Evolutionary conservation across 1,140 invertebrate genomes (phyloP).

Genomic region (Laupala kohalensis): DNA sequence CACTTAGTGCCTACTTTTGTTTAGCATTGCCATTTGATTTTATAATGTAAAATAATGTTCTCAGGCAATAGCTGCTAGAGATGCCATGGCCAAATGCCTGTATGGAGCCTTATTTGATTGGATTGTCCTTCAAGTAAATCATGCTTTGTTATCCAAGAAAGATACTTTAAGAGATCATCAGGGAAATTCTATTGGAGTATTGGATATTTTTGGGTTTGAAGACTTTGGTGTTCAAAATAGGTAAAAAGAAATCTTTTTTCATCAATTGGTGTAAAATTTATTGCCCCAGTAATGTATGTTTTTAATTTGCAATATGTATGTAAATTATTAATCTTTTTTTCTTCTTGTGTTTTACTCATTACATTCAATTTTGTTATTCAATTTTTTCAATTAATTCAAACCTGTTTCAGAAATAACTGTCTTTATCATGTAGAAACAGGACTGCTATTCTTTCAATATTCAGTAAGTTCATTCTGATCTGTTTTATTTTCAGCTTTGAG

Average conservation of each 20-base stretch:
- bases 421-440: too few species aligned
- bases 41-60: constrained; percentile 27
- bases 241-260: constrained; percentile 16
- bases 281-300: background rate
- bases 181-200: constrained; percentile 82
- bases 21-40: too few species aligned
- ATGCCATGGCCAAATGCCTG: constrained; percentile 94
- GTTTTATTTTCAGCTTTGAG: constrained; percentile 62
- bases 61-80: constrained; percentile 79
- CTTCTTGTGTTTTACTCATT: background rate
- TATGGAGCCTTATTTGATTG: constrained; percentile 95
- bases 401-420: too few species aligned
- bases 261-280: background rate
- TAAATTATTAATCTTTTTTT: background rate
- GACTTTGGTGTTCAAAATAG: constrained; percentile 67
- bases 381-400: too few species aligned
- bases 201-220: constrained; percentile 97
- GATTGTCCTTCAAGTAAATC: constrained; percentile 88
- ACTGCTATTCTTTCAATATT: too few species aligned
- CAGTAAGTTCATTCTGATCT: too few species aligned
- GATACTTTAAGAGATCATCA: constrained; percentile 64
- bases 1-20: background rate
- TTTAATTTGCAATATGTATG: background rate
- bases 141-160: constrained; percentile 71
- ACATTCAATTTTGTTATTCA: too few species aligned